Conservation (phyloP, 2,113 vertebrate genomes). For the Craseonycteris thonglongyai region DNA sequence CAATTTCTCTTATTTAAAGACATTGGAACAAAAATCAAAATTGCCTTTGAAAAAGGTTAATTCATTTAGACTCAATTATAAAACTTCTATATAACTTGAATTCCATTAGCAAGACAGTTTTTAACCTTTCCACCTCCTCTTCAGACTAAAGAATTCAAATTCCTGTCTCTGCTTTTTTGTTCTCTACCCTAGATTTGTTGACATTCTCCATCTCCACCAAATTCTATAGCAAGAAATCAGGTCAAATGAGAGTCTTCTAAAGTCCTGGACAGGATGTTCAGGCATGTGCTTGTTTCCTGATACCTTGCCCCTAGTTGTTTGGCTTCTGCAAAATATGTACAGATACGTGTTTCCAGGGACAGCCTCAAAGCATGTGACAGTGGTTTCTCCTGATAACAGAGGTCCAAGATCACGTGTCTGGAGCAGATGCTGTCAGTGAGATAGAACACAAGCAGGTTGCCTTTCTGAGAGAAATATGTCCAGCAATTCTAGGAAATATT, state of each 20-base stretch:
- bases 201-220: neutral
- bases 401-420: neutral
- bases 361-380: neutral
- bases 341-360: neutral
- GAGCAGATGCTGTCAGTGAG: neutral
- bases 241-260: neutral
- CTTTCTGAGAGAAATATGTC: slow-evolving; percentile 60
- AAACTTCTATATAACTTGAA: slow-evolving; percentile 46
- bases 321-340: neutral
- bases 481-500: slow-evolving; percentile 62
- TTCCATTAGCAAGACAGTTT: slow-evolving; percentile 41
- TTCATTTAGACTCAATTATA: slow-evolving; percentile 57
- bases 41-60: slow-evolving; percentile 54
- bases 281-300: neutral
- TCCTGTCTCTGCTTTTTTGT: neutral
- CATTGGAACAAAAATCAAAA: slow-evolving; percentile 23
- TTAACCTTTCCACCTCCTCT: slow-evolving; percentile 40
- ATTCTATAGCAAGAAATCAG: neutral
- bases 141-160: slow-evolving; percentile 9
- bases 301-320: neutral
- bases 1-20: slow-evolving; percentile 39
- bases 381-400: neutral
- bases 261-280: neutral
- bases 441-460: neutral
- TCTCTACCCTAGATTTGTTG: neutral